phyloP scores from a whole-genome alignment of 2,888 invertebrate species.

The Drosophila recens region DNA sequence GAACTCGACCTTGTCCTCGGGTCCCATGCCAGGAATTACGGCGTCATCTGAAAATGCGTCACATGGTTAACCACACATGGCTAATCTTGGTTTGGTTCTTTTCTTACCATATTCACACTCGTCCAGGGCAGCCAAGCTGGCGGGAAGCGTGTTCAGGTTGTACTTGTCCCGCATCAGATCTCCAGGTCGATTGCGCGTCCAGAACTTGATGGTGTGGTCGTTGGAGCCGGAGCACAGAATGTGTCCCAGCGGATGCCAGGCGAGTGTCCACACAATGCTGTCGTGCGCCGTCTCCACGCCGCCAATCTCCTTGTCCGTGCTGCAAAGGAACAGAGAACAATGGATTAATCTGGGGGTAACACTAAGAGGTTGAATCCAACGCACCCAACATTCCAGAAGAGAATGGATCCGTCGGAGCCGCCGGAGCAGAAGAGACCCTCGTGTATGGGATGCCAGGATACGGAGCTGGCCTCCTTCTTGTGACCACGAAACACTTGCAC shows the following conservation, averaged over 20 bases:
- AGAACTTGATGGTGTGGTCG: constrained; percentile 99
- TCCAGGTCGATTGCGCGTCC: constrained; percentile 99
- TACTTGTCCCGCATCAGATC: constrained; percentile 99
- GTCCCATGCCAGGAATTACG: constrained; percentile 98
- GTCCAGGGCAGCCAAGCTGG: constrained; percentile 90
- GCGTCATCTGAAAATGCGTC: constrained; percentile 87
- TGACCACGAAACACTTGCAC: constrained; percentile 99
- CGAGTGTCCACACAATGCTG: constrained; percentile 99
- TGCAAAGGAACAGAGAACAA: constrained; percentile 70
- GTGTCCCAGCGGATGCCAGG: constrained; percentile 99
- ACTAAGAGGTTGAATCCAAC: constrained; percentile 52
- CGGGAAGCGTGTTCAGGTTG: constrained; percentile 96
- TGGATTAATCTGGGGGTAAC: not conserved
- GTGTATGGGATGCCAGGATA: constrained; percentile 99
- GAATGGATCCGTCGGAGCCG: constrained; percentile 98
- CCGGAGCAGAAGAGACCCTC: constrained; percentile 99
- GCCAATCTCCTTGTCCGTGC: constrained; percentile 98
- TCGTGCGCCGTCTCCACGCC: constrained; percentile 99
- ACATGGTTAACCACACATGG: not conserved
- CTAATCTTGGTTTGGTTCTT: not conserved
- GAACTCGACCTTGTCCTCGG: constrained; percentile 95
- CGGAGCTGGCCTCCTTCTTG: constrained; percentile 98
- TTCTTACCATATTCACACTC: constrained; percentile 89
- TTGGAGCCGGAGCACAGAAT: constrained; percentile 99
- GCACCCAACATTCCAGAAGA: constrained; percentile 99